Conservation (phyloP, 1,140 invertebrate genomes). For the Oedothorax gibbosus region DNA sequence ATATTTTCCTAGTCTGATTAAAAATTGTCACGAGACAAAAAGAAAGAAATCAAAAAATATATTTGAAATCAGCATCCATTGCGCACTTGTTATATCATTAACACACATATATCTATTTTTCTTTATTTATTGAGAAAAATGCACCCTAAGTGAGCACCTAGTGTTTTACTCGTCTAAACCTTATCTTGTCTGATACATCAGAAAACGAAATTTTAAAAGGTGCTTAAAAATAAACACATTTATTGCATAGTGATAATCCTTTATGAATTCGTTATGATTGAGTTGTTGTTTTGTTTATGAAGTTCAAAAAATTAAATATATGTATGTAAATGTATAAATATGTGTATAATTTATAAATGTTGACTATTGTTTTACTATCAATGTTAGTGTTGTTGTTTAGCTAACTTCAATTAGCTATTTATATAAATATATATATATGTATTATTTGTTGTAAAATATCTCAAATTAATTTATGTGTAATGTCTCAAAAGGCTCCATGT, state of each 20-base stretch:
- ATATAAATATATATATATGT: constrained; percentile 6
- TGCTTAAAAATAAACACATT: constrained; percentile 29
- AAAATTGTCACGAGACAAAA: constrained; percentile 23
- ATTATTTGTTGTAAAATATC: constrained; percentile 37
- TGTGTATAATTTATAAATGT: constrained; percentile 55
- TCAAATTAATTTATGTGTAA: neutral
- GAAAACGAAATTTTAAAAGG: constrained; percentile 45
- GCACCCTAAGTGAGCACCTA: constrained; percentile 47
- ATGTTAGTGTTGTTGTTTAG: constrained; percentile 55
- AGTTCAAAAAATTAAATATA: constrained; percentile 10
- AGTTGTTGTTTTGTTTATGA: constrained; percentile 22
- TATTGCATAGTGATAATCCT: constrained; percentile 11
- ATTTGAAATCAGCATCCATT: constrained; percentile 56
- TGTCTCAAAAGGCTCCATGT: neutral
- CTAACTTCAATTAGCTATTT: constrained; percentile 45
- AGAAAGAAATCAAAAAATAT: constrained; percentile 50
- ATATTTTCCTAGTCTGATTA: constrained; percentile 59
- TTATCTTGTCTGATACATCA: constrained; percentile 11
- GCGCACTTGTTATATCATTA: constrained; percentile 60
- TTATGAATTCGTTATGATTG: constrained; percentile 27
- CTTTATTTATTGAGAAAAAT: constrained; percentile 45
- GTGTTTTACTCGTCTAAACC: constrained; percentile 31
- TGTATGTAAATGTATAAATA: constrained; percentile 49
- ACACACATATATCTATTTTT: constrained; percentile 58
- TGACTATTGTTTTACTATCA: constrained; percentile 43